phyloP scores from a whole-genome alignment of 2,797 vertebrate species.

The Lindbergichthys nudifrons region DNA sequence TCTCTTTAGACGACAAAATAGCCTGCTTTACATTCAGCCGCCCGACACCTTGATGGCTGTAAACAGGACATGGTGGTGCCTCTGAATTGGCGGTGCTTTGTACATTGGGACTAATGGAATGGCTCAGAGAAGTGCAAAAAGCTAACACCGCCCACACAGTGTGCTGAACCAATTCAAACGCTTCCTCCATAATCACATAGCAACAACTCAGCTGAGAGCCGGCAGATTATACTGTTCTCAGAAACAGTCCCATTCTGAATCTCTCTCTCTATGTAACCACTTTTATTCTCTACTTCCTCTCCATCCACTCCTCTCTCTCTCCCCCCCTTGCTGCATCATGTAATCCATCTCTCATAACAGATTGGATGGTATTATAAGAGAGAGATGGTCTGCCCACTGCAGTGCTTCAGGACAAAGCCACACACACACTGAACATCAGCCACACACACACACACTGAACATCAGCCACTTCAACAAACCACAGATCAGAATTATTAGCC shows the following conservation, averaged over 20 bases:
- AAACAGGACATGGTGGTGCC: conserved; percentile 34
- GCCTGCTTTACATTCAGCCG: conserved; percentile 16
- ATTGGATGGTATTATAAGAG: conserved; percentile 50
- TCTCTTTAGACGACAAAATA: background rate
- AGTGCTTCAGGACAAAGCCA: conserved; percentile 8
- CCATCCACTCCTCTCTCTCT: conserved; percentile 30
- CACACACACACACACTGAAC: background rate
- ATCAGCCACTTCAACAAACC: conserved; percentile 14
- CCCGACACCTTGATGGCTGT: conserved; percentile 8
- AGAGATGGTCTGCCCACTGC: conserved; percentile 36
- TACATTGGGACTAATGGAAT: conserved; percentile 66
- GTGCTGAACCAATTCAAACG: conserved; percentile 56
- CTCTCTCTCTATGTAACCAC: conserved; percentile 28
- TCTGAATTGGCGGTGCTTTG: conserved; percentile 49
- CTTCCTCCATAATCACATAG: conserved; percentile 71
- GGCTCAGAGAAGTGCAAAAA: conserved; percentile 66
- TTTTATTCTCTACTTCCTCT: conserved; percentile 42
- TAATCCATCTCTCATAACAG: conserved; percentile 48
- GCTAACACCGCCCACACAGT: conserved; percentile 61
- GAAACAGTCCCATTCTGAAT: conserved; percentile 31
- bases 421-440: background rate
- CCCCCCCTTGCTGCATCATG: conserved; percentile 30
- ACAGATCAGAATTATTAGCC: conserved; percentile 4
- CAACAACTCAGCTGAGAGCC: conserved; percentile 61
- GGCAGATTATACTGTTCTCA: conserved; percentile 61